phyloP scores from a whole-genome alignment of 2,888 invertebrate genomes.

The Deilephila porcellus region DNA sequence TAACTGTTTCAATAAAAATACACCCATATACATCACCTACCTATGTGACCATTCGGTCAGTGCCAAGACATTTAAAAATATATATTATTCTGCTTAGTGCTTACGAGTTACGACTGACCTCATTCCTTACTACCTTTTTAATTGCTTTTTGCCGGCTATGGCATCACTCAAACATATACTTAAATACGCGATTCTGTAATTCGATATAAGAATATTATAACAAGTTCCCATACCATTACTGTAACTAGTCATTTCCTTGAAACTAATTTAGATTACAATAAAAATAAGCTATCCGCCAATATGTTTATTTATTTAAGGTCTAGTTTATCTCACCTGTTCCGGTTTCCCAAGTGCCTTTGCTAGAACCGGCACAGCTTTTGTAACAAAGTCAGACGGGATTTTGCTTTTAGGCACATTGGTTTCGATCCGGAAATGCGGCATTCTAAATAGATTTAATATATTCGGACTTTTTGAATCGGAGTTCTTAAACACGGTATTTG shows the following conservation, averaged over 20 bases:
- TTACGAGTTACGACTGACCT: too few relatives aligned
- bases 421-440: conserved; percentile 87
- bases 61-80: too few relatives aligned
- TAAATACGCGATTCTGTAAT: neutral
- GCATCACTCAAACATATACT: neutral
- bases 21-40: too few relatives aligned
- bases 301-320: neutral
- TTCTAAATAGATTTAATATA: conserved; percentile 45
- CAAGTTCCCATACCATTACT: neutral
- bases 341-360: conserved; percentile 87
- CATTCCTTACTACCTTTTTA: too few relatives aligned
- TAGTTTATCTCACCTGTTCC: conserved; percentile 72
- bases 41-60: too few relatives aligned
- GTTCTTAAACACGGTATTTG: neutral
- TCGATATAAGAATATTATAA: neutral
- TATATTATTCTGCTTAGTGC: too few relatives aligned
- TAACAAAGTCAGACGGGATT: conserved; percentile 84
- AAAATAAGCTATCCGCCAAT: neutral
- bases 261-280: neutral
- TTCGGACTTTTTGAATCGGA: neutral
- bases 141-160: neutral
- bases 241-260: neutral
- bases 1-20: too few relatives aligned
- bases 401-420: conserved; percentile 85
- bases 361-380: conserved; percentile 81